Evolutionary conservation across 2,797 vertebrate genomes (phyloP).

Genomic region (Tachyglossus aculeatus): DNA sequence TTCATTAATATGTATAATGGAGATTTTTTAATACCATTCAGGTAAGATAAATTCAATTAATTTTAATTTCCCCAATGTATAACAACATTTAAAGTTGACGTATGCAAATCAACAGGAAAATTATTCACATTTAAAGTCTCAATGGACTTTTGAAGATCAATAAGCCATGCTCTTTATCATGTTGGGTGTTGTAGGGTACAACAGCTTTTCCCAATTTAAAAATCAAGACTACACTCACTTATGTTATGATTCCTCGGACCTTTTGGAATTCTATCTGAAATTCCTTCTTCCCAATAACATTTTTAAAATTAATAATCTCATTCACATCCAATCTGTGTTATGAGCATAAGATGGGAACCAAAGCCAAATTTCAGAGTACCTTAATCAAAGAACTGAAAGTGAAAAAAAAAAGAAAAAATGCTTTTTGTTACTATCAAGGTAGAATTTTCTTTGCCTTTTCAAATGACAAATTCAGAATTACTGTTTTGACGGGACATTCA

Average conservation of each 20-base stretch:
- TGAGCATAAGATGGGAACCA: slow-evolving; percentile 31
- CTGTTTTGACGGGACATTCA: neutral
- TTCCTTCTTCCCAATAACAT: slow-evolving; percentile 30
- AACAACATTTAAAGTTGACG: slow-evolving; percentile 26
- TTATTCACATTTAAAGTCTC: slow-evolving; percentile 34
- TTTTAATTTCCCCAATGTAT: slow-evolving; percentile 37
- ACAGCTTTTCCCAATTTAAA: neutral
- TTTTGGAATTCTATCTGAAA: neutral
- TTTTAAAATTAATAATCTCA: slow-evolving; percentile 36
- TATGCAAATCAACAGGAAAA: slow-evolving; percentile 31
- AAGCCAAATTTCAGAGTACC: slow-evolving; percentile 32
- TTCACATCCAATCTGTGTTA: slow-evolving; percentile 29
- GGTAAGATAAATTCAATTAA: slow-evolving; percentile 44
- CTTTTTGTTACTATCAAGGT: slow-evolving; percentile 32
- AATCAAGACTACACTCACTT: neutral
- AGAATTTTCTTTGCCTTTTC: slow-evolving; percentile 30
- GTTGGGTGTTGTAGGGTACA: neutral
- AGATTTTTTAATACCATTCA: slow-evolving; percentile 16
- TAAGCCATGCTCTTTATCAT: slow-evolving; percentile 16
- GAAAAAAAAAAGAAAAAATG: slow-evolving; percentile 6
- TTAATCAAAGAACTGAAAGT: slow-evolving; percentile 25
- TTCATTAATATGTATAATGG: slow-evolving; percentile 33
- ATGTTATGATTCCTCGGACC: neutral
- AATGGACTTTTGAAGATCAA: neutral
- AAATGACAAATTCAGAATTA: neutral